Conservation (phyloP, 2,113 vertebrate genomes). For the Maylandia zebra region DNA sequence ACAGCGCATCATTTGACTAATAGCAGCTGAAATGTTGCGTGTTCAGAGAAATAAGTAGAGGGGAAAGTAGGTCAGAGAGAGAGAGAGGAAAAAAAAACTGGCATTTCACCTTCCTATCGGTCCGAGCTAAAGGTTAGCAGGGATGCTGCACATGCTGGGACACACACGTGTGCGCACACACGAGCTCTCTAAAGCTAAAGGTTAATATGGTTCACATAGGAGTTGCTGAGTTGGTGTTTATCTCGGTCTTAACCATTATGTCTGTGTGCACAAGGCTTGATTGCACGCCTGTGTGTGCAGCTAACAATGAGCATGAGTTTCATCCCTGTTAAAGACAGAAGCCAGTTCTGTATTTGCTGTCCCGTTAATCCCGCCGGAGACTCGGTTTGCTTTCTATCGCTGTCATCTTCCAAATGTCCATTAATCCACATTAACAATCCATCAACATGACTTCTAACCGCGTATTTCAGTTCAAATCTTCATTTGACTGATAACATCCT, state of each 20-base stretch:
- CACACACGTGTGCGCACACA: background rate
- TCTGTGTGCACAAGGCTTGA: background rate
- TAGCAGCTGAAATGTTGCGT: conserved; percentile 64
- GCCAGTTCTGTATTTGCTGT: conserved; percentile 24
- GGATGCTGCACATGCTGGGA: conserved; percentile 31
- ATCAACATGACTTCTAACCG: background rate
- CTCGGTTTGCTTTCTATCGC: background rate
- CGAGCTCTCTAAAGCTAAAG: conserved; percentile 29
- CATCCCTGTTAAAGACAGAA: conserved; percentile 12
- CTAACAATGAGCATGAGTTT: conserved; percentile 16
- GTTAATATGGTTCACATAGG: conserved; percentile 57
- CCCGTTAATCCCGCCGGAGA: conserved; percentile 25
- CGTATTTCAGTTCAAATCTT: background rate
- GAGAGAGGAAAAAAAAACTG: background rate
- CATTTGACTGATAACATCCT: background rate
- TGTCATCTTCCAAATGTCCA: background rate
- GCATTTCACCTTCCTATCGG: conserved; percentile 54
- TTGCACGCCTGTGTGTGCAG: background rate
- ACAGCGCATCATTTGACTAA: conserved; percentile 59
- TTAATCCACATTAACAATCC: conserved; percentile 12
- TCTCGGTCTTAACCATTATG: conserved; percentile 15
- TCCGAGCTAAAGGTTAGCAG: conserved; percentile 49
- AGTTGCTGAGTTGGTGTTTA: conserved; percentile 32
- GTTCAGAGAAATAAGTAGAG: conserved; percentile 56
- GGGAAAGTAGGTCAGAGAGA: conserved; percentile 58